These are phyloP conservation scores for Ylistrum balloti DNA, from an alignment of 1,140 invertebrate species.

Conservation along the genomic window DNA sequence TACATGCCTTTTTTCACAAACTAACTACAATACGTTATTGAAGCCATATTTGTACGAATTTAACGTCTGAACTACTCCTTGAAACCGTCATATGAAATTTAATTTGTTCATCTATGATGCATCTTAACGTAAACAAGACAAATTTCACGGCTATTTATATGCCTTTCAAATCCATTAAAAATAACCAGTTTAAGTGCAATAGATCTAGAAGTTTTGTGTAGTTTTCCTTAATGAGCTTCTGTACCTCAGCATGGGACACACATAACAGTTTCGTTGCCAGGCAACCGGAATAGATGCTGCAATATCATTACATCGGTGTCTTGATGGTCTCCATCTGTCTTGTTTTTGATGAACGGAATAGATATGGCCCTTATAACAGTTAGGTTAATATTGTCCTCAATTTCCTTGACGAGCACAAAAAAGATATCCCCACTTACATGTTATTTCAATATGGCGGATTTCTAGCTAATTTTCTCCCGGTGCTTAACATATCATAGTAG, in stretches of 20 bases:
- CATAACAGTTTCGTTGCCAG: background rate
- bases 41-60: too few relatives aligned
- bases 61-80: too few relatives aligned
- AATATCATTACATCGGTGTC: background rate
- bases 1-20: too few relatives aligned
- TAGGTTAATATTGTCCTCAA: background rate
- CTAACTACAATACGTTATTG: too few relatives aligned
- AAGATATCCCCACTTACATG: background rate
- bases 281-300: background rate
- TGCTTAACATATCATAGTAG: background rate
- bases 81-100: too few relatives aligned
- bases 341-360: background rate
- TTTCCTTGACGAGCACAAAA: background rate
- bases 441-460: background rate
- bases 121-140: too few relatives aligned
- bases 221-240: background rate
- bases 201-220: too few relatives aligned
- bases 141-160: too few relatives aligned
- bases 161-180: too few relatives aligned
- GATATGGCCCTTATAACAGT: background rate
- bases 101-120: too few relatives aligned
- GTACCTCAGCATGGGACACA: background rate
- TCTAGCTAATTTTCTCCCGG: background rate
- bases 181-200: too few relatives aligned
- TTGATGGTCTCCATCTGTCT: conserved; percentile 15